A percentile compares a stretch with the other conserved stretches of the same genome.
phyloP scores from a whole-genome alignment of 2,888 invertebrate genomes.

The Phragmatobia fuliginosa region DNA sequence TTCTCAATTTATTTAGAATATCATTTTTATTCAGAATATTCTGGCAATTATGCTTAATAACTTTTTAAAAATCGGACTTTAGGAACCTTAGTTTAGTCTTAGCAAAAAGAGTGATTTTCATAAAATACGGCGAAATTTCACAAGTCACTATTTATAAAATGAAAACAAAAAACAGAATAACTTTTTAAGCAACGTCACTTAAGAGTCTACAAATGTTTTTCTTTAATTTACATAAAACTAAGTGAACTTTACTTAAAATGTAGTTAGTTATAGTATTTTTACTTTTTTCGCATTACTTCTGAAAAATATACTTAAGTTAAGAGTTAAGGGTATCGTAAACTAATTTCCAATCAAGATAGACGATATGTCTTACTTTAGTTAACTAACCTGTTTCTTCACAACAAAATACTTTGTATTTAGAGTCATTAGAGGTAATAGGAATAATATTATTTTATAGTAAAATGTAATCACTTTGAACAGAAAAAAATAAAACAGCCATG shows the following conservation, averaged over 20 bases:
- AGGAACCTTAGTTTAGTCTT: neutral
- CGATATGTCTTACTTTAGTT: neutral
- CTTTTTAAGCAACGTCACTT: neutral
- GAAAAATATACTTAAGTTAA: neutral
- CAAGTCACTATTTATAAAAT: neutral
- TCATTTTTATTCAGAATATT: neutral
- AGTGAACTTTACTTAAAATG: neutral
- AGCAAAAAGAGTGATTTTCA: neutral
- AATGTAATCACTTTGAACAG: neutral
- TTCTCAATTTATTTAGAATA: neutral
- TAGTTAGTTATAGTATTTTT: neutral
- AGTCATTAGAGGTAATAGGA: no score
- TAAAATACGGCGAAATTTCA: neutral
- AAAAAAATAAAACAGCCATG: no score
- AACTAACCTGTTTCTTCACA: neutral
- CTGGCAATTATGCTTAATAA: neutral
- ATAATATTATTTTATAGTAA: no score
- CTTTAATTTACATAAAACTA: neutral
- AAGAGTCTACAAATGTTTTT: neutral
- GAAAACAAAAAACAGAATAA: neutral
- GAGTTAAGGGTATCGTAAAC: neutral
- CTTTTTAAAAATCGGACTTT: neutral
- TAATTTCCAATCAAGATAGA: neutral
- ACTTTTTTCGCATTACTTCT: neutral
- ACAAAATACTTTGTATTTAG: neutral